phyloP scores from a whole-genome alignment of 1,140 invertebrate species.

The Drosophila leontia region DNA sequence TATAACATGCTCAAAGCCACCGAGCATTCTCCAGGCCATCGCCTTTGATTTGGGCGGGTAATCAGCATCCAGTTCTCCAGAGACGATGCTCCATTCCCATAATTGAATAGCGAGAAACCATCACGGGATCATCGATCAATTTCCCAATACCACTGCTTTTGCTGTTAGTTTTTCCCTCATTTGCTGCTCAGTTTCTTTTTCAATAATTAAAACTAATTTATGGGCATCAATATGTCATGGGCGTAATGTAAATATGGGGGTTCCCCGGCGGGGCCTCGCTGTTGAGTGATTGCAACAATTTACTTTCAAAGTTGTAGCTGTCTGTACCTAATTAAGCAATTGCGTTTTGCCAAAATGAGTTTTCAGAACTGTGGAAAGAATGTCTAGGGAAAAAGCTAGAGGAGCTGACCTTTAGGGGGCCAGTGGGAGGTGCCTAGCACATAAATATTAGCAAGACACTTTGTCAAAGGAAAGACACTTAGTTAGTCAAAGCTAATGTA shows the following conservation, averaged over 20 bases:
- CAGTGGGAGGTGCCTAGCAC: slow-evolving; percentile 7
- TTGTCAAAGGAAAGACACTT: neutral
- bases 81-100: neutral
- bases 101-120: slow-evolving; percentile 10
- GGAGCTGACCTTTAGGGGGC: slow-evolving; percentile 4
- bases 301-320: slow-evolving; percentile 58
- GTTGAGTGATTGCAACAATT: slow-evolving; percentile 76
- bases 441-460: slow-evolving; percentile 15
- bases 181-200: slow-evolving; percentile 31
- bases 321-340: slow-evolving; percentile 78
- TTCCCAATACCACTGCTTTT: slow-evolving; percentile 51
- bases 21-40: slow-evolving; percentile 43
- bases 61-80: slow-evolving; percentile 2
- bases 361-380: slow-evolving; percentile 43
- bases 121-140: slow-evolving; percentile 16
- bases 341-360: slow-evolving; percentile 77
- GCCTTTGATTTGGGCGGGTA: slow-evolving; percentile 57
- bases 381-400: slow-evolving; percentile 3
- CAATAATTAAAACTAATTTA: slow-evolving; percentile 81
- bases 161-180: slow-evolving; percentile 32
- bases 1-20: slow-evolving; percentile 51
- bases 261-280: slow-evolving; percentile 10
- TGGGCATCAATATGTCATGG: slow-evolving; percentile 25
- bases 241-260: slow-evolving; percentile 58
- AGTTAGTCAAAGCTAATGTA: neutral